A percentile compares a stretch with the other conserved stretches of the same genome.
Conservation (phyloP, 1,140 invertebrate species). For the Eriocheir sinensis region DNA sequence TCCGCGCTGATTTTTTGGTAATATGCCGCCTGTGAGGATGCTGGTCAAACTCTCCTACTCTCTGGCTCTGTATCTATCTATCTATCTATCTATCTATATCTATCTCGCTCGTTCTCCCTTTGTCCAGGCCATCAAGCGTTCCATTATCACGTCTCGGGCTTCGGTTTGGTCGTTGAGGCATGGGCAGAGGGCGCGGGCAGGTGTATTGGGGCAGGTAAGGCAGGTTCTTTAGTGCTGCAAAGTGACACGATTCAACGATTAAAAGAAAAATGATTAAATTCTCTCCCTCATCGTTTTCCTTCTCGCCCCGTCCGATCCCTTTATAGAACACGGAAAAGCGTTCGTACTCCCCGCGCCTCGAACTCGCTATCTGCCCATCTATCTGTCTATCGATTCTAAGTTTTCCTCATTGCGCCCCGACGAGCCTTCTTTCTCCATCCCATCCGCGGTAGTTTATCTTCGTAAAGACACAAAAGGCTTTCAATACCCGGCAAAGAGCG, state of each 20-base stretch:
- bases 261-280: neutral
- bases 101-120: neutral
- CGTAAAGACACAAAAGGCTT: slow-evolving; percentile 15
- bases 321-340: neutral
- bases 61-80: neutral
- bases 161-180: too few species aligned
- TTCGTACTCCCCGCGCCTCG: neutral
- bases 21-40: too few species aligned
- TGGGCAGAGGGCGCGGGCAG: too few species aligned
- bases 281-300: neutral
- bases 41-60: neutral
- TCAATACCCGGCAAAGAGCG: neutral
- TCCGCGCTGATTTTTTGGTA: too few species aligned
- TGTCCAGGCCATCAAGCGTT: neutral
- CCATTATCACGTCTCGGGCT: too few species aligned
- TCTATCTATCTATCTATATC: neutral
- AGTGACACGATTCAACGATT: neutral
- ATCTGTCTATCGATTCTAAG: slow-evolving; percentile 3
- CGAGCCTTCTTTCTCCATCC: neutral
- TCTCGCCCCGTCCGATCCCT: neutral
- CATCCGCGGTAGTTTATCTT: slow-evolving; percentile 14
- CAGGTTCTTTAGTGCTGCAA: neutral
- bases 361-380: neutral
- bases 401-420: neutral
- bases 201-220: neutral